Conservation (phyloP, 2,888 invertebrate species). For the Craniophora ligustri region DNA sequence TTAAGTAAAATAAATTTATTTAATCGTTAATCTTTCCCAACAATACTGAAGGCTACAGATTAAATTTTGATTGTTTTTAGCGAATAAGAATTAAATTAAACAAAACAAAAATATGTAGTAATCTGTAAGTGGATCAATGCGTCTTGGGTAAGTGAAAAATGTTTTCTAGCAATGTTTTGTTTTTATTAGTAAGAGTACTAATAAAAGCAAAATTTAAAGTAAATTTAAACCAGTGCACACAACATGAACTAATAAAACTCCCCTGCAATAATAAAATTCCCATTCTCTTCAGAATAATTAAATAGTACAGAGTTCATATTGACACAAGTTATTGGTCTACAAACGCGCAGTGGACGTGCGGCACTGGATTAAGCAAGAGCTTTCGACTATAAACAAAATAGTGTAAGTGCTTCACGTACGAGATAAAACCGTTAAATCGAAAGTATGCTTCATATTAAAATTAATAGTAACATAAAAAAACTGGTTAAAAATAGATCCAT, state of each 20-base stretch:
- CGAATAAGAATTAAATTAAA: constrained; percentile 2
- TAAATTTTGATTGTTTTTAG: constrained; percentile 13
- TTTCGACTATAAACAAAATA: constrained; percentile 24
- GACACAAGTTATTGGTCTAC: constrained; percentile 18
- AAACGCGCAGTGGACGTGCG: constrained; percentile 10
- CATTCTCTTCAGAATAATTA: constrained; percentile 14
- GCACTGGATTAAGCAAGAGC: constrained; percentile 27
- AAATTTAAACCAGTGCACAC: no score
- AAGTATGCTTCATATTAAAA: constrained; percentile 2
- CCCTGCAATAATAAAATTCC: neutral
- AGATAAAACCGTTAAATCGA: constrained; percentile 21
- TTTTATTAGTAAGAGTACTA: no score
- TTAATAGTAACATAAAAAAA: constrained; percentile 21
- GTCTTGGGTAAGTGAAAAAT: neutral
- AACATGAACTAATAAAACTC: no score
- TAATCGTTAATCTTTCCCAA: constrained; percentile 26
- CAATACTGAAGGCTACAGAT: constrained; percentile 9
- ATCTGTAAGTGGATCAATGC: neutral
- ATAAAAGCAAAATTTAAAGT: no score
- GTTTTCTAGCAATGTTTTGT: no score
- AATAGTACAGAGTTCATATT: constrained; percentile 20
- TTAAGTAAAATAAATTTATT: constrained; percentile 34
- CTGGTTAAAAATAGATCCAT: constrained; percentile 8
- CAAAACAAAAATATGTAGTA: neutral
- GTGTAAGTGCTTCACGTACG: constrained; percentile 21